A percentile compares a stretch with the other conserved stretches of the same genome.
These are phyloP conservation scores for Drosophila eugracilis DNA, from an alignment of 1,140 invertebrate genomes.

Conservation along the genomic window DNA sequence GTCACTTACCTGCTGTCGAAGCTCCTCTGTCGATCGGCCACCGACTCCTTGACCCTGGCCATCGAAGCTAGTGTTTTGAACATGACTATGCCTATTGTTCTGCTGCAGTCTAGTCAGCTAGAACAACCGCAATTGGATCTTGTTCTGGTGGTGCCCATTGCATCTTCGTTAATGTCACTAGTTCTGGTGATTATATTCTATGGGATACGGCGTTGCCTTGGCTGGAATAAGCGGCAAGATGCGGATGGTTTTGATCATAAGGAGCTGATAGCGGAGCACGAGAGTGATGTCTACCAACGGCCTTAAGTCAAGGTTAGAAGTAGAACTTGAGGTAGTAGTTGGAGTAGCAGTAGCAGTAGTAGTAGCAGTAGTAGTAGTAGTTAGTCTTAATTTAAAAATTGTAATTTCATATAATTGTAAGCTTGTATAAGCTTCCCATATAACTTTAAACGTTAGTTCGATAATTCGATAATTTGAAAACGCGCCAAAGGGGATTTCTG, in stretches of 20 bases:
- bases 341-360: no score
- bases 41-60: slow-evolving; percentile 58
- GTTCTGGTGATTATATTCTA: slow-evolving; percentile 47
- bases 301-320: slow-evolving; percentile 1
- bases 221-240: slow-evolving; percentile 51
- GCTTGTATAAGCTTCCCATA: no score
- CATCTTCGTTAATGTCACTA: slow-evolving; percentile 45
- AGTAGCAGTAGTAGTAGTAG: no score
- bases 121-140: slow-evolving; percentile 59
- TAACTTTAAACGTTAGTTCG: no score
- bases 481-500: not conserved
- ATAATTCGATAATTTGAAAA: no score
- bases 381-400: no score
- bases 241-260: slow-evolving; percentile 55
- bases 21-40: slow-evolving; percentile 51
- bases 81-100: slow-evolving; percentile 64
- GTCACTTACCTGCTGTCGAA: slow-evolving; percentile 48
- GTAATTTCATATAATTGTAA: no score
- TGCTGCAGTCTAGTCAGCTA: slow-evolving; percentile 55
- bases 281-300: slow-evolving; percentile 15
- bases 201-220: slow-evolving; percentile 44
- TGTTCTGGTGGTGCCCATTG: slow-evolving; percentile 58
- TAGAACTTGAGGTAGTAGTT: no score
- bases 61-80: slow-evolving; percentile 64
- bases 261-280: slow-evolving; percentile 36